These are phyloP conservation scores for Glyphotaelius pellucidus DNA, from an alignment of 2,888 invertebrate species.

Conservation along the genomic window DNA sequence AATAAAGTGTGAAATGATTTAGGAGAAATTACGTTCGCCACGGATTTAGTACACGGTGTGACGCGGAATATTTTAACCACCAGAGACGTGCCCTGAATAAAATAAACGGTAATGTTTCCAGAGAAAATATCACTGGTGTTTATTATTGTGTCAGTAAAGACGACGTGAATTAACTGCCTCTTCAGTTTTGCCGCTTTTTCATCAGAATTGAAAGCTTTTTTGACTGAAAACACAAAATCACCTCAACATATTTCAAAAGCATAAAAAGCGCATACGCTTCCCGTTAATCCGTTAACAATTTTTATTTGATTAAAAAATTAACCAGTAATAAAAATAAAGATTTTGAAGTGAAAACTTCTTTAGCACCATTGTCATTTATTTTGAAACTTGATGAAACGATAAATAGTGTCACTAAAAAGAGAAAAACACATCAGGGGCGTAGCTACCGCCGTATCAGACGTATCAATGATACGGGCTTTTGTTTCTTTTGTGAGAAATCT, in stretches of 20 bases:
- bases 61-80: constrained; percentile 25
- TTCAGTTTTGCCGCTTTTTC: neutral
- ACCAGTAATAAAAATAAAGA: too few species aligned
- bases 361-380: too few species aligned
- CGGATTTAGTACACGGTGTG: constrained; percentile 16
- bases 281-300: too few species aligned
- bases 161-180: neutral
- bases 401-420: too few species aligned
- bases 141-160: constrained; percentile 25
- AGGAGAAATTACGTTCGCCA: neutral
- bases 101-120: constrained; percentile 1
- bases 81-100: constrained; percentile 31
- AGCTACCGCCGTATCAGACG: too few species aligned
- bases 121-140: constrained; percentile 16
- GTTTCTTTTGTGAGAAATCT: too few species aligned
- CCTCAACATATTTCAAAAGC: neutral
- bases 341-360: too few species aligned
- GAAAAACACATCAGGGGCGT: too few species aligned
- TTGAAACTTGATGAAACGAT: too few species aligned
- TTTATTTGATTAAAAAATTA: too few species aligned
- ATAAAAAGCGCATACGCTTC: neutral
- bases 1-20: neutral
- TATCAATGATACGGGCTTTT: too few species aligned
- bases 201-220: neutral
- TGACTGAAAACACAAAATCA: neutral